Evolutionary conservation across 2,797 vertebrate species (phyloP), one percentile per base, ranked within the genome.

Genomic region (Enteromius anoplus): DNA sequence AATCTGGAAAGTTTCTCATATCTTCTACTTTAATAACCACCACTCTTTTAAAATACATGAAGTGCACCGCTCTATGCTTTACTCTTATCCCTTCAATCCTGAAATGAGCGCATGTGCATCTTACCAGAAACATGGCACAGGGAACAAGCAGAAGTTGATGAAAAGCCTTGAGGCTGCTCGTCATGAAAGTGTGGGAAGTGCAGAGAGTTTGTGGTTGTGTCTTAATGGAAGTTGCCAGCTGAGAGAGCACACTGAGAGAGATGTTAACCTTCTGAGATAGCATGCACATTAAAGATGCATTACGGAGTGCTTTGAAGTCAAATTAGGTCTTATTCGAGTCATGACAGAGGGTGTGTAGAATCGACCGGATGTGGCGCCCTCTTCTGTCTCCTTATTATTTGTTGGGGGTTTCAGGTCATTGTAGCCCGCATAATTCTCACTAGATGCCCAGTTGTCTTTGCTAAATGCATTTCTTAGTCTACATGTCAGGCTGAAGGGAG

Each of bases 281-380:
- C 90, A 85, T 85, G 87, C 88, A 80, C 92, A 94, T 94, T 93
- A 95, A 95, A 93, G 91, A 95, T 95, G 91, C 90, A 95, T 95
- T 92, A 93, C 90, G 91, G 85, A 81, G 76, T 69, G 90, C 93
- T 94, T 93, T 95, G 93, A 94, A 94, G 92, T 93, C 78, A 87
- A 92, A 81, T 79, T 88, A 92, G 92, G 91, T 90, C 91, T 86
- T 91, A 93, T 94, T 92, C 91, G 90, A 90, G 87, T 92, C 88
- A 75, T 83, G 71, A 83, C 72, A 66, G 47, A 70, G 86, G 40
- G 55, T 37, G 37, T 64, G 65, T 3, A 19, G 69, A 37, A 84
- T 64, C 10, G 6, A 60, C 47, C 10, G 78, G 17, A 85, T 60
- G 82, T 89, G 91, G 87, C 81, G 80, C 78, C 73, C 83, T 77